Evolutionary conservation across 2,797 vertebrate species (phyloP), one percentile per base, ranked within the genome.

Genomic region (Dipus sagitta): DNA sequence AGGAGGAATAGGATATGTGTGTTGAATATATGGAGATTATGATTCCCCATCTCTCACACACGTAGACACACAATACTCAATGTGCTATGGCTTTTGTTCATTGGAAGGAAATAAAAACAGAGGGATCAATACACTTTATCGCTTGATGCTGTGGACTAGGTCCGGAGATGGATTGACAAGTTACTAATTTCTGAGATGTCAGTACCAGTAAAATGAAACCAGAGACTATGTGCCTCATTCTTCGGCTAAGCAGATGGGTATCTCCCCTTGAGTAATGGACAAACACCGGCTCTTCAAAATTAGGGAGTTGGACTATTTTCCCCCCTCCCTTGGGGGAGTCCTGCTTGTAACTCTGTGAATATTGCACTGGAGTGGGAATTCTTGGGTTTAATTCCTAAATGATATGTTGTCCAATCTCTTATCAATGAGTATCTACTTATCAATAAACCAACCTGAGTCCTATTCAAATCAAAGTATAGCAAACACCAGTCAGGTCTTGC

Each of bases 181-280:
- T n/a, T 58, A 78, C n/a, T 71, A 38, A 68, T 64, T 6, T 15
- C 18, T 34, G 20, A 2, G 23, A 14, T 64, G 67, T 80, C 15
- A 68, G 12, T 79, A 38, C 21, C 6, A 58, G 54, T 52, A 12
- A 5, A 76, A 75, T 84, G 6, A 52, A 74, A 23, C 54, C 9
- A 13, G 60, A 23, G 34, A 24, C 28, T 1, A 3, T 24, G n/a
- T 18, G 34, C 26, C 2, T 0, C 52, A 6, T 5, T 30, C 75
- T 64, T 47, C 32, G 85, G 65, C 17, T 26, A 26, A 26, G 75
- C 13, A 6, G 4, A 1, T 6, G 1, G 0, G 1, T 1, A 30
- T 24, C 24, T 4, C 20, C 6, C 5, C 26, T 24, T 2, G 2
- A n/a, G 52, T 23, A 65, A 6, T 26, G 24, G 32, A 30, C 11